These are phyloP conservation scores for Trichomycterus rosablanca DNA, from an alignment of 2,113 vertebrate species.

Conservation along the genomic window DNA sequence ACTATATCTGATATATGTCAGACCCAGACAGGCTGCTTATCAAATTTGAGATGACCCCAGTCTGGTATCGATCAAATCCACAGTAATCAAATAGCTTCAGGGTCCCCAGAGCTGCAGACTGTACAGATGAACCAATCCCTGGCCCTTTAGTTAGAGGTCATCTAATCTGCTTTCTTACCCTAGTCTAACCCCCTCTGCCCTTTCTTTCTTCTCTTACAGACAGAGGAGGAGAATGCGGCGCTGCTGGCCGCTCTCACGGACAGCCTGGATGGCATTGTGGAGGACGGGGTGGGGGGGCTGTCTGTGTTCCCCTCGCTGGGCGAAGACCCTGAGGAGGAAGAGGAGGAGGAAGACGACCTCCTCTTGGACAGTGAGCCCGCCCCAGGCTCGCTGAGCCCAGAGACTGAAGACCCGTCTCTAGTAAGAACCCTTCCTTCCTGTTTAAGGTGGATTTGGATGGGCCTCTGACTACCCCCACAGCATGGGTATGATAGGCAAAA, in stretches of 20 bases:
- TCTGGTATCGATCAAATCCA: conserved; percentile 3
- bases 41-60: neutral
- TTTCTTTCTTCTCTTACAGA: conserved; percentile 60
- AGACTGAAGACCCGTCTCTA: conserved; percentile 88
- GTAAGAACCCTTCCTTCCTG: conserved; percentile 80
- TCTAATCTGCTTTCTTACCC: neutral
- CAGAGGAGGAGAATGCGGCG: conserved; percentile 91
- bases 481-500: conserved; percentile 75
- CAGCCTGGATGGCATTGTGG: conserved; percentile 91
- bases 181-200: neutral
- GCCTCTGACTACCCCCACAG: conserved; percentile 71
- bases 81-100: conserved; percentile 5
- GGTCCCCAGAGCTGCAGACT: neutral
- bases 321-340: conserved; percentile 68
- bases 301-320: conserved; percentile 84
- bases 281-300: conserved; percentile 82
- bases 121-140: conserved; percentile 17
- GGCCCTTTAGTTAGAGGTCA: conserved; percentile 5
- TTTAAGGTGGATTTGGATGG: conserved; percentile 72
- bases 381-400: conserved; percentile 65
- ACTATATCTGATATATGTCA: too few relatives aligned
- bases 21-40: too few relatives aligned
- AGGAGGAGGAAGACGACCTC: conserved; percentile 59
- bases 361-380: conserved; percentile 60
- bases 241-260: conserved; percentile 91